phyloP scores from a whole-genome alignment of 2,888 invertebrate species.

The Nemurella pictetii region DNA sequence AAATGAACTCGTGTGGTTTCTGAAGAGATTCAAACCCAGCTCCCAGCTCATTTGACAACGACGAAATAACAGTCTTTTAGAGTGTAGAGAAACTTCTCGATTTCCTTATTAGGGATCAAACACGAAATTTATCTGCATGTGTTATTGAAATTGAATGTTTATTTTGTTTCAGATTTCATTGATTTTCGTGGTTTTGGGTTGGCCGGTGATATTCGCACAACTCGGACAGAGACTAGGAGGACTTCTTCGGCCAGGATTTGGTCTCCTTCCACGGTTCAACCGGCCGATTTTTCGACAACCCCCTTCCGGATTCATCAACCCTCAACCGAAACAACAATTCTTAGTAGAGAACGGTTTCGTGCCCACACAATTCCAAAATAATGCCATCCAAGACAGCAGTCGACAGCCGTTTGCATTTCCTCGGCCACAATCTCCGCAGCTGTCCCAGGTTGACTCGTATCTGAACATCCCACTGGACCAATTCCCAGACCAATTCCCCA shows the following conservation, averaged over 20 bases:
- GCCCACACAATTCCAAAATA: background rate
- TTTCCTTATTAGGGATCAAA: background rate
- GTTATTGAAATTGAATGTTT: background rate
- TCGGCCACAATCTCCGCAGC: background rate
- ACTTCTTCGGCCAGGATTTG: background rate
- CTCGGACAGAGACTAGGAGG: background rate
- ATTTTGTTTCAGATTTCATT: background rate
- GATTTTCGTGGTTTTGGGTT: background rate
- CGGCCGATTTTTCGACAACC: background rate
- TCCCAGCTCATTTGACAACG: too few relatives aligned
- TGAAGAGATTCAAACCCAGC: background rate
- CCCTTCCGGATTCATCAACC: background rate
- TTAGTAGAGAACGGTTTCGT: background rate
- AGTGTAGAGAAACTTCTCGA: background rate
- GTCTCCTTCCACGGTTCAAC: background rate
- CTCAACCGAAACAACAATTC: background rate
- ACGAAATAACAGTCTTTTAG: background rate
- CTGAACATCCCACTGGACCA: background rate
- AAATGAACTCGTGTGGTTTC: background rate
- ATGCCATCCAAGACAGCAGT: background rate
- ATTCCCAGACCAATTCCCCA: background rate
- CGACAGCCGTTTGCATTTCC: background rate
- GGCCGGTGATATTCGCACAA: background rate
- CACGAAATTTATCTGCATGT: background rate
- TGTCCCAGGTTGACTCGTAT: background rate